Evolutionary conservation across 2,797 vertebrate species (phyloP).

Genomic region (Carduelis carduelis): DNA sequence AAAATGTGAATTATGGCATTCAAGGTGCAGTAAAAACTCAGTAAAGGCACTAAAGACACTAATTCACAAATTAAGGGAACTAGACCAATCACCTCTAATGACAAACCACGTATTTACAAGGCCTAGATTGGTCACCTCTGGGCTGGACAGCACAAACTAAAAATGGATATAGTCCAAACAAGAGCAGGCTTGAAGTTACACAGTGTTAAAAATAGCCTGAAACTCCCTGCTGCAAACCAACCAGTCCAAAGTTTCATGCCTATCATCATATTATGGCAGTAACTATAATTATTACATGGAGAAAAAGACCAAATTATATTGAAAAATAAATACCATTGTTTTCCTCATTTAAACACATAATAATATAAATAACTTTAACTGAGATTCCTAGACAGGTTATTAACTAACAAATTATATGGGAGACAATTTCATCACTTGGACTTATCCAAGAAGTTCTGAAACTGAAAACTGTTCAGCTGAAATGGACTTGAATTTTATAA

Average conservation of each 20-base stretch:
- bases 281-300: background rate
- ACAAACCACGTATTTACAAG: background rate
- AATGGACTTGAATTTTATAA: background rate
- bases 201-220: background rate
- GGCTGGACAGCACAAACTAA: background rate
- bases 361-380: background rate
- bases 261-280: background rate
- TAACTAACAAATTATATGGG: background rate
- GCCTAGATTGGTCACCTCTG: background rate
- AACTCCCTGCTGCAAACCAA: background rate
- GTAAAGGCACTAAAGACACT: background rate
- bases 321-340: background rate
- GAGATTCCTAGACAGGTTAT: background rate
- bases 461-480: background rate
- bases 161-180: background rate
- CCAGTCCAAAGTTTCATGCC: background rate
- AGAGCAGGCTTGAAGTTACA: background rate
- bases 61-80: background rate
- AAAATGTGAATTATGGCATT: background rate
- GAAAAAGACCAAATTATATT: background rate
- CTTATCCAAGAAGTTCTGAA: background rate
- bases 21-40: background rate
- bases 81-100: background rate
- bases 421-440: background rate
- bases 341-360: background rate